Conservation (phyloP, 1,140 invertebrate genomes). For the Orchesella cincta region DNA sequence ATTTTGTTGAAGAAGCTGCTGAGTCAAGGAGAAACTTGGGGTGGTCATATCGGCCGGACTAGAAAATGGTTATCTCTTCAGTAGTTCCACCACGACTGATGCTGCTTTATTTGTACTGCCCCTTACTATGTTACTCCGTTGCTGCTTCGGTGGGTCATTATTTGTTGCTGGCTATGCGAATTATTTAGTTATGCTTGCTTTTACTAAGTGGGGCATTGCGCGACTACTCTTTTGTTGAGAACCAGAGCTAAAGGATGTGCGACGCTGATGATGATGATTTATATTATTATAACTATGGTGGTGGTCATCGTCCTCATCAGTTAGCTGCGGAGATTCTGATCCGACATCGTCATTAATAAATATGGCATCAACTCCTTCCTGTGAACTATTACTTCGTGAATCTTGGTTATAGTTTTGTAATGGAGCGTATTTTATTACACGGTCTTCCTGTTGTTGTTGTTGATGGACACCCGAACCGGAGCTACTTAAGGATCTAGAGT, state of each 20-base stretch:
- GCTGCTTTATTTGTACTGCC: neutral
- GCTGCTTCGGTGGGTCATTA: neutral
- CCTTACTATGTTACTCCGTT: neutral
- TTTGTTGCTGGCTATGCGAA: neutral
- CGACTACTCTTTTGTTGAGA: neutral
- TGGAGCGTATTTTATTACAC: constrained; percentile 6
- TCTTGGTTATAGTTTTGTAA: neutral
- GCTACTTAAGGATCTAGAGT: neutral
- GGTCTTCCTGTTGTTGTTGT: constrained; percentile 1
- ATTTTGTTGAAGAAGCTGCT: constrained; percentile 37
- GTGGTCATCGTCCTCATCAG: constrained; percentile 6
- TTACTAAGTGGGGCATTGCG: neutral
- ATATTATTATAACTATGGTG: neutral
- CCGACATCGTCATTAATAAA: too few species aligned
- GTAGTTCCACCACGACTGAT: neutral
- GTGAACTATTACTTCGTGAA: neutral
- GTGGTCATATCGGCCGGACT: neutral
- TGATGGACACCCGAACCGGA: neutral
- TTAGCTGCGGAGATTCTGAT: neutral
- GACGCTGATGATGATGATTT: constrained; percentile 13
- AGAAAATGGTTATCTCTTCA: neutral
- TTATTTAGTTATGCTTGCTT: neutral
- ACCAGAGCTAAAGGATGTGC: too few species aligned
- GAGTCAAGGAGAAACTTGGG: constrained; percentile 35
- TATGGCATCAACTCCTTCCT: neutral